Evolutionary conservation across 2,113 vertebrate species (phyloP).

Genomic region (Onychorhynchus coronatus): DNA sequence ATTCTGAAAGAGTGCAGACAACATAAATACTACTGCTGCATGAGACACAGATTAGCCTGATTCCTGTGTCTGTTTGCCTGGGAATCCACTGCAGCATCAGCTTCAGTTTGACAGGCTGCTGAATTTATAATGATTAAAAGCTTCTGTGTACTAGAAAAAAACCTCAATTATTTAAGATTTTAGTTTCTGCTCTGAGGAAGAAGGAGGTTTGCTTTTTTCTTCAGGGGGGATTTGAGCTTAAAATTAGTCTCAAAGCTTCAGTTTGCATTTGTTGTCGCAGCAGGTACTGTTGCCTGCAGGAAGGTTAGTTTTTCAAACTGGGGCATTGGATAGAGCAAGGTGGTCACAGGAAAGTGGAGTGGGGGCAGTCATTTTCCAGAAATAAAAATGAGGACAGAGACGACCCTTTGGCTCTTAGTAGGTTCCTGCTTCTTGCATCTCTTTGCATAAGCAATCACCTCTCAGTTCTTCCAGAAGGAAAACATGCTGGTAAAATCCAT

Average conservation of each 20-base stretch:
- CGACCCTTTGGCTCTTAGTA: neutral
- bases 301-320: neutral
- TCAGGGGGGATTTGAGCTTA: neutral
- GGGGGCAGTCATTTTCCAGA: neutral
- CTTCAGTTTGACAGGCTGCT: neutral
- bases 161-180: constrained; percentile 5
- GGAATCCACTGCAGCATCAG: neutral
- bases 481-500: constrained; percentile 24
- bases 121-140: neutral
- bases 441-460: neutral
- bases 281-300: neutral
- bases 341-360: neutral
- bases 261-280: neutral
- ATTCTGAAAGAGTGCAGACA: neutral
- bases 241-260: neutral
- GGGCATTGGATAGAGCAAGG: neutral
- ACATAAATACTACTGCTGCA: neutral
- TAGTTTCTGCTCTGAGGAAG: neutral
- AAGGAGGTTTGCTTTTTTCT: neutral
- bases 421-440: neutral
- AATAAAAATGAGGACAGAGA: constrained; percentile 4
- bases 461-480: neutral
- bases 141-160: neutral
- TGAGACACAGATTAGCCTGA: neutral
- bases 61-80: neutral